phyloP scores from a whole-genome alignment of 2,888 invertebrate species.

The Eretmocerus hayati region DNA sequence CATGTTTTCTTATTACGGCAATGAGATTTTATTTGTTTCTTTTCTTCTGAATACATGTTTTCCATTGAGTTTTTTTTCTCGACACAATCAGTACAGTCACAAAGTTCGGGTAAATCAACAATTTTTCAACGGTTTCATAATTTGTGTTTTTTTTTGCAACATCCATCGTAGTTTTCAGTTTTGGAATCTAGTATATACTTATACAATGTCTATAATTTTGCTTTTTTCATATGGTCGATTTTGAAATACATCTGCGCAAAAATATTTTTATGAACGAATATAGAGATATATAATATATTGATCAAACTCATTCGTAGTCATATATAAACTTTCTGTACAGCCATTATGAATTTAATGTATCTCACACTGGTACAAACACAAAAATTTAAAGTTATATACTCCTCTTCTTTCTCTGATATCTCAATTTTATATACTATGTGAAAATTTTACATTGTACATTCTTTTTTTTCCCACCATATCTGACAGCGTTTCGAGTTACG shows the following conservation, averaged over 20 bases:
- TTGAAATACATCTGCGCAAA: slow-evolving; percentile 18
- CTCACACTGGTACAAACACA: no score
- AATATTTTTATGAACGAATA: neutral
- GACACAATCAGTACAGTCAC: slow-evolving; percentile 36
- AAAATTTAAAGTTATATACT: no score
- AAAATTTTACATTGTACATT: no score
- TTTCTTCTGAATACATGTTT: slow-evolving; percentile 31
- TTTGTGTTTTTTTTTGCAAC: neutral
- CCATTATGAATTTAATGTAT: no score
- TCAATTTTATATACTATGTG: no score
- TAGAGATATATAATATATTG: no score
- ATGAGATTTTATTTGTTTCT: slow-evolving; percentile 27
- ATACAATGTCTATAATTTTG: neutral
- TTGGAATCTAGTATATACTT: neutral
- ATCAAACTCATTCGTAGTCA: no score
- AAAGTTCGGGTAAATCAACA: slow-evolving; percentile 27
- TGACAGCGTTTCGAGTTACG: no score
- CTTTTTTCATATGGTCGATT: slow-evolving; percentile 11
- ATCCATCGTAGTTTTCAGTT: neutral
- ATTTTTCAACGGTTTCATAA: slow-evolving; percentile 14
- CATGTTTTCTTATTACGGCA: slow-evolving; percentile 29
- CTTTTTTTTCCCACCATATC: no score
- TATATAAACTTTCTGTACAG: no score
- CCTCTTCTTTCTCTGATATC: no score
- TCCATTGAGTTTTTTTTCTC: slow-evolving; percentile 28